A percentile compares a stretch with the other conserved stretches of the same genome.
Conservation (phyloP, 2,113 vertebrate genomes). For the Dipodomys spectabilis region DNA sequence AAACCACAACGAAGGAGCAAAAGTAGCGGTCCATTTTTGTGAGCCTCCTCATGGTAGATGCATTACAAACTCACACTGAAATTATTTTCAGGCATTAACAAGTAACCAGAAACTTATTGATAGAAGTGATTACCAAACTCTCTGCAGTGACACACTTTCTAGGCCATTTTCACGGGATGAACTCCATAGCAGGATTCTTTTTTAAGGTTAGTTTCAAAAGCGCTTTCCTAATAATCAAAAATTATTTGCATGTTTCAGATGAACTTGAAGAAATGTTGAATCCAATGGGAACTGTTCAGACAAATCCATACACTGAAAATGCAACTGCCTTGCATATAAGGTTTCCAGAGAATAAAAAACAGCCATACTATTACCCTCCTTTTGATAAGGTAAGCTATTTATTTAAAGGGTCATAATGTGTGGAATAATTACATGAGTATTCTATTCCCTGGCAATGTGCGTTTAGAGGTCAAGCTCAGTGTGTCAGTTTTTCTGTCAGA, state of each 20-base stretch:
- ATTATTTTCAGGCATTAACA: slow-evolving; percentile 48
- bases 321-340: slow-evolving; percentile 95
- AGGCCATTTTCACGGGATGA: slow-evolving; percentile 7
- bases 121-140: background rate
- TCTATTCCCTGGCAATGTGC: background rate
- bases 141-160: background rate
- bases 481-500: slow-evolving; percentile 21
- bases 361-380: slow-evolving; percentile 93
- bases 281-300: slow-evolving; percentile 98
- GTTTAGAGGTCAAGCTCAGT: background rate
- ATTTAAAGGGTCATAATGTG: background rate
- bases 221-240: slow-evolving; percentile 52
- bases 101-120: slow-evolving; percentile 1
- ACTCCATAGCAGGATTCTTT: background rate
- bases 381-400: slow-evolving; percentile 95
- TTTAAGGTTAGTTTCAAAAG: slow-evolving; percentile 21
- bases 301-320: slow-evolving; percentile 97
- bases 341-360: slow-evolving; percentile 93
- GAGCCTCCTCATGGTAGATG: background rate
- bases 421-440: background rate
- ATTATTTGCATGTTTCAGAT: slow-evolving; percentile 88
- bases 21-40: slow-evolving; percentile 12
- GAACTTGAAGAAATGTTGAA: slow-evolving; percentile 99
- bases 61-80: background rate
- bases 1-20: background rate